Conservation (phyloP, 2,113 vertebrate species). For the Eupsittula cactorum region DNA sequence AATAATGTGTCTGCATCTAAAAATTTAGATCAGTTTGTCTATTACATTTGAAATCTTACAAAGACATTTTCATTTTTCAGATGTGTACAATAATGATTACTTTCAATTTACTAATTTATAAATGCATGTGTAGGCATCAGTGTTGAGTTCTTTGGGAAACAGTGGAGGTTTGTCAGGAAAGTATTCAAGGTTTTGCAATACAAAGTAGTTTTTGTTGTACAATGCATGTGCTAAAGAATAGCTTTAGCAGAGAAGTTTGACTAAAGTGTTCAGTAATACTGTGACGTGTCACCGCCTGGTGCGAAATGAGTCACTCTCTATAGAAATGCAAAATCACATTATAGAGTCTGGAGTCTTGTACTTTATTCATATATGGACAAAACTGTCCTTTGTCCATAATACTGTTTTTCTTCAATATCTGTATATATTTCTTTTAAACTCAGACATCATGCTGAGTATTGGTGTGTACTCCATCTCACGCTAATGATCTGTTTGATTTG, state of each 20-base stretch:
- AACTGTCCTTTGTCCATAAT: constrained; percentile 54
- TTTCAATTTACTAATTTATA: background rate
- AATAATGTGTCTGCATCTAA: background rate
- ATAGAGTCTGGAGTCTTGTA: constrained; percentile 37
- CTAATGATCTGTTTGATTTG: background rate
- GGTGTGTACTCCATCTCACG: background rate
- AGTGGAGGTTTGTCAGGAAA: constrained; percentile 55
- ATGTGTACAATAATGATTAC: background rate
- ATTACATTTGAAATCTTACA: background rate
- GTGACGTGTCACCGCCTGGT: constrained; percentile 71
- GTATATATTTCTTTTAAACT: background rate
- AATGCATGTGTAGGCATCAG: background rate
- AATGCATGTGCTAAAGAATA: constrained; percentile 19
- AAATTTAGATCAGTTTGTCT: background rate
- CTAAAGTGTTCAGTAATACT: constrained; percentile 17
- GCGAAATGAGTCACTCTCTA: constrained; percentile 61
- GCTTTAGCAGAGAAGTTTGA: constrained; percentile 40
- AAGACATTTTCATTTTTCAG: background rate
- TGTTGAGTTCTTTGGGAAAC: constrained; percentile 7
- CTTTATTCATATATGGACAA: constrained; percentile 65
- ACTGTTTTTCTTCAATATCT: constrained; percentile 25
- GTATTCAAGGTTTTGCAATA: constrained; percentile 17
- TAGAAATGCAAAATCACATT: constrained; percentile 55
- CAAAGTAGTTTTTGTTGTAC: constrained; percentile 71
- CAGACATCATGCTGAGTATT: background rate